These are phyloP conservation scores for Cantharis lateralis DNA, from an alignment of 2,888 invertebrate genomes.

Conservation along the genomic window DNA sequence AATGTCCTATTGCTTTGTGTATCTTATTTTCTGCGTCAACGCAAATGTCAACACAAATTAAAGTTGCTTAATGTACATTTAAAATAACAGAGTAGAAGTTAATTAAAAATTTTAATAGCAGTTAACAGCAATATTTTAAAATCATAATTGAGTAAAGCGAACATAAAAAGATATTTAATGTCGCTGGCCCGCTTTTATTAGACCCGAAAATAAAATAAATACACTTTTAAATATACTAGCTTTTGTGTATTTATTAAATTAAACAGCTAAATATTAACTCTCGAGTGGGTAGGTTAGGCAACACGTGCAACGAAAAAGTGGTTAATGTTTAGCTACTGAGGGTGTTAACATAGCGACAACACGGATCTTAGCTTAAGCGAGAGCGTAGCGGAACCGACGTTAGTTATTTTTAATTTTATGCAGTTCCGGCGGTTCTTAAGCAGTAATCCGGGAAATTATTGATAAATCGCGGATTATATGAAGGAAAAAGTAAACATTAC, in stretches of 20 bases:
- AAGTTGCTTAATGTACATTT: background rate
- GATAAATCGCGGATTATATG: background rate
- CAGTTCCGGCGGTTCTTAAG: background rate
- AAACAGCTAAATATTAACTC: background rate
- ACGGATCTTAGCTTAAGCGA: background rate
- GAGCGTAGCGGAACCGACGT: background rate
- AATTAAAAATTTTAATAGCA: background rate
- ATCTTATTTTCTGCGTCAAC: slow-evolving; percentile 21
- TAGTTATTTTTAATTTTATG: too few species aligned
- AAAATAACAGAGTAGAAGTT: background rate
- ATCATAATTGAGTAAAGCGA: background rate
- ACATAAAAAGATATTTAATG: background rate
- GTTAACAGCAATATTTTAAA: background rate
- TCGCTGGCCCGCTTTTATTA: background rate
- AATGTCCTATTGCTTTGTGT: slow-evolving; percentile 20
- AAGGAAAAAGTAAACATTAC: background rate
- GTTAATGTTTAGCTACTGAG: background rate
- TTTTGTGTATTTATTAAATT: background rate
- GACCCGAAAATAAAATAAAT: background rate
- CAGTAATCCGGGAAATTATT: background rate
- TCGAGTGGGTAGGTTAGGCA: background rate
- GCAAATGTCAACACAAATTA: background rate
- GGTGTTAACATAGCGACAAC: background rate
- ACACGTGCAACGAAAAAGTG: background rate
- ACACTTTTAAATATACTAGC: background rate